Evolutionary conservation across 2,797 vertebrate species (phyloP).

Genomic region (Apodemus agrarius): DNA sequence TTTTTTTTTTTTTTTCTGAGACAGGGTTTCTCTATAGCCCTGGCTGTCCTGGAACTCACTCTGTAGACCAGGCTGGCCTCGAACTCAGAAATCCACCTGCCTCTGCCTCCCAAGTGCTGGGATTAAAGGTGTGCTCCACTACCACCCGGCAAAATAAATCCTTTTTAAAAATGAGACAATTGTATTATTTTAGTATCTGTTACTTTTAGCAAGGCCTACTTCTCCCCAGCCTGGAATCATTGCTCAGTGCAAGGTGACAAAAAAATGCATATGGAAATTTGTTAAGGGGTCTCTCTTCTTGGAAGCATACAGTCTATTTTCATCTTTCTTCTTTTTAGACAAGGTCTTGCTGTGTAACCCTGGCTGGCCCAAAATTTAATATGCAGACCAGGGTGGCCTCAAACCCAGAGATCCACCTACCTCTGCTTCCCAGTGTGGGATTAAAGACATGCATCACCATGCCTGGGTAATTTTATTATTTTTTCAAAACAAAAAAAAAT

Average conservation of each 20-base stretch:
- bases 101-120: too few relatives aligned
- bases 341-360: too few relatives aligned
- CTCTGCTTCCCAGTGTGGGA: neutral
- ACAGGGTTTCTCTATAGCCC: too few relatives aligned
- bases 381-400: neutral
- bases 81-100: too few relatives aligned
- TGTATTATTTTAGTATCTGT: slow-evolving; percentile 39
- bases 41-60: too few relatives aligned
- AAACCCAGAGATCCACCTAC: neutral
- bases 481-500: neutral
- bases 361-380: neutral
- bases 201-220: neutral
- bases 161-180: neutral
- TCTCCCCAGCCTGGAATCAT: neutral
- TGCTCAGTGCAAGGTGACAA: neutral
- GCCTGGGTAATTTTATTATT: neutral
- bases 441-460: neutral
- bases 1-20: too few relatives aligned
- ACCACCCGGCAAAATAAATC: too few relatives aligned
- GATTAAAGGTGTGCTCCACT: too few relatives aligned
- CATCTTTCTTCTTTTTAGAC: neutral
- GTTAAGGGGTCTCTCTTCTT: neutral
- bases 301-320: neutral
- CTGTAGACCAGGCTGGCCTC: too few relatives aligned
- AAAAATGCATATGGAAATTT: neutral